Base-by-base conservation (phyloP, 2,113 vertebrate genomes). In the Rhea americana region DNA sequence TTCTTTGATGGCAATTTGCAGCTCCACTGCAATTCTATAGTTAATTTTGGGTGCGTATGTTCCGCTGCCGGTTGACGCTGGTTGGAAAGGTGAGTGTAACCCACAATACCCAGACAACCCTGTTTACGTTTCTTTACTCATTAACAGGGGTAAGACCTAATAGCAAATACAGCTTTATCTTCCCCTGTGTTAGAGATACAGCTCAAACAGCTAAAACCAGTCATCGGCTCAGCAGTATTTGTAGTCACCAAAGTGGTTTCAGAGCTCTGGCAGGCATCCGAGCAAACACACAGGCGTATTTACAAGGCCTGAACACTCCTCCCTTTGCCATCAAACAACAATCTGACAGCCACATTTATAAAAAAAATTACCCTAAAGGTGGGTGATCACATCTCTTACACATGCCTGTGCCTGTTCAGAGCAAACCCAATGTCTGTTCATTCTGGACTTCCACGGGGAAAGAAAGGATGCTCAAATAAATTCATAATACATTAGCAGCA, bases 71-170 rank as follows among this genome's bases (percentile, higher is more conserved):
- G 43, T 26, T 88, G 66, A 72, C 76, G n/a, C 65, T 78, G 71
- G 12, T 32, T 72, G 56, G 77, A 92, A 87, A 91, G 76, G 83
- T 85, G 72, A 85, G 73, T 50, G 35, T 76, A 61, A 93, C 45
- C 53, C 58, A 93, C 85, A 73, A 73, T 35, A 53, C 58, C 73
- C 93, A 93, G 83, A 81, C 66, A 82, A 65, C 48, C 20, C 47
- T 92, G 87, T 96, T 97, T 97, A 93, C 94, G 89, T 91, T 97
- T 72, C 93, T 94, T 78, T 94, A 97, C 63, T 94, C 53, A 97
- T 97, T 97, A 97, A 97, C 96, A 93, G 89, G 93, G 94, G 63
- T 72, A 81, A 70, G 51, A 78, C 51, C 35, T 82, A 59, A 89
- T 16, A 63, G 62, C 65, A 85, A 78, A 92, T 37, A 87, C 65